Conservation (phyloP, 2,888 invertebrate species). For the Apamea epomidion region DNA sequence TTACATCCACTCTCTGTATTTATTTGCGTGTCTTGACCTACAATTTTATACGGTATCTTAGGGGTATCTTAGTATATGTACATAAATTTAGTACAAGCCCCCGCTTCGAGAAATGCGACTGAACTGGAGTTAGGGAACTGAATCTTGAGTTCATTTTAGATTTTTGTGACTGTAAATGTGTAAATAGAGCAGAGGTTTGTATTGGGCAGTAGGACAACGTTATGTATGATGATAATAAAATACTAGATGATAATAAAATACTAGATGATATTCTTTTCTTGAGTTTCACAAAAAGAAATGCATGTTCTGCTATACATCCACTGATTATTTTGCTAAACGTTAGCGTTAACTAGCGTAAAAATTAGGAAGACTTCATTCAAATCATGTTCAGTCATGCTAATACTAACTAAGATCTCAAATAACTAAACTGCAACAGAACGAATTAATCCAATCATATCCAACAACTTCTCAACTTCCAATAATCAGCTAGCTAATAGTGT, state of each 20-base stretch:
- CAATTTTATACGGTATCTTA: conserved; percentile 73
- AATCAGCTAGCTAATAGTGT: conserved; percentile 3
- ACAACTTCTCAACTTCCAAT: conserved; percentile 25
- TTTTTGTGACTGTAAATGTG: conserved; percentile 48
- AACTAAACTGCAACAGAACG: conserved; percentile 10
- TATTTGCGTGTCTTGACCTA: conserved; percentile 78
- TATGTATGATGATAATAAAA: background rate
- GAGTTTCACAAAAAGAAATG: background rate
- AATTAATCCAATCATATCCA: conserved; percentile 14
- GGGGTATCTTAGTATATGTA: conserved; percentile 71
- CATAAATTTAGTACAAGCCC: conserved; percentile 71
- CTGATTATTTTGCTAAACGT: too few species aligned
- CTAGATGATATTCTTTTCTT: background rate
- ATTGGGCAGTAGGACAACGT: conserved; percentile 6
- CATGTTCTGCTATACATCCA: background rate
- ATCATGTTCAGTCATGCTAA: background rate
- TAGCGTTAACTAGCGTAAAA: background rate
- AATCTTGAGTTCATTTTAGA: conserved; percentile 63
- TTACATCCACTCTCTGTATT: conserved; percentile 75
- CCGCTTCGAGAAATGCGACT: conserved; percentile 60
- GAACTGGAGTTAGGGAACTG: conserved; percentile 61
- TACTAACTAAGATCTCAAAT: conserved; percentile 1
- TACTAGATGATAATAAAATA: background rate
- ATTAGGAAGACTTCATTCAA: background rate
- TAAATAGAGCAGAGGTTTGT: conserved; percentile 18